Base-by-base conservation (phyloP, 1,140 invertebrate genomes). In the Acromyrmex charruanus region DNA sequence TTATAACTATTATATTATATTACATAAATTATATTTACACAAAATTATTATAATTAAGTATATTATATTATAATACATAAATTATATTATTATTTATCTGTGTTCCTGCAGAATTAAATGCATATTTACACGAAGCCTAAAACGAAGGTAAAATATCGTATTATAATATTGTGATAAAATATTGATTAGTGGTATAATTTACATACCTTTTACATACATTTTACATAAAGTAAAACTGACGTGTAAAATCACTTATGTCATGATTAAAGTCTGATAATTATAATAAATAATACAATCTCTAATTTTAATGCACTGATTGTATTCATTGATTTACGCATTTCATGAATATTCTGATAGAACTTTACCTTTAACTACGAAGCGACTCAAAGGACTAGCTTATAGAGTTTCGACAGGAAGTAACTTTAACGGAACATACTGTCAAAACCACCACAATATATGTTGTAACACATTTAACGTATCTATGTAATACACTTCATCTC, bases 381-480 rank as follows among this genome's bases (percentile, higher is more conserved):
- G 9, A 21, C 18, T 84, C 69, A 75, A 84, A 84, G 68, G 51
- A 74, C 51, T 74, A 28, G 53, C 58, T 84, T 49, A 63, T 61
- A 18, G 55, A 84, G 55, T 84, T 75, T 61, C 39, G 28, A 14
- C 28, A 18, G 53, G 28, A 58, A 39, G 10, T 71, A 61, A 74
- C 39, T 82, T 82, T 74, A 61, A 82, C 16, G 35, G 61, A 59
- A 72, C 68, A 61, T 74, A 74, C 80, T 49, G 80, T 74, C 55
- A 72, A 82, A 74, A 82, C 39, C 80, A 25, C 55, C 39, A 18
- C 21, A 21, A 61, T 82, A 51, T 82, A 58, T 61, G 12, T 82
- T 74, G 55, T 69, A 82, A 82, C 14, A 72, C 39, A 51, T 21
- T 82, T 72, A 82, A 72, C 79, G 49, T 71, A 18, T 21, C 31